These are phyloP conservation scores for Eristalis intricaria DNA, from an alignment of 2,888 invertebrate species.

Conservation along the genomic window DNA sequence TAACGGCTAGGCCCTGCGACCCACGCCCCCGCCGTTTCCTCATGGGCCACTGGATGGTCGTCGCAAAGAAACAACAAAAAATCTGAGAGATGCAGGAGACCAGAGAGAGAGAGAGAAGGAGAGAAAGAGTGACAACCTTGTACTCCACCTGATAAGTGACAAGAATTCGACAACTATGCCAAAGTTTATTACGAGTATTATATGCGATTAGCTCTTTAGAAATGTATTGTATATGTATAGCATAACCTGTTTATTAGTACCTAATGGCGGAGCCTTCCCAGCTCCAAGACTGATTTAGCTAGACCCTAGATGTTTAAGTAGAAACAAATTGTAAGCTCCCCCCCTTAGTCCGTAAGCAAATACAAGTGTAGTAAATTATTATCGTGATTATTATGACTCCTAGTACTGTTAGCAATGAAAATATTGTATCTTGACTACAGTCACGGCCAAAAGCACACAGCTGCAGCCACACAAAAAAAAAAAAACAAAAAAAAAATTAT, in stretches of 20 bases:
- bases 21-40: constrained; percentile 21
- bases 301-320: constrained; percentile 67
- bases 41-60: constrained; percentile 43
- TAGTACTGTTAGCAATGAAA: constrained; percentile 22
- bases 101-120: neutral
- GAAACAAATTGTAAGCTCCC: constrained; percentile 65
- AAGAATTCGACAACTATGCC: constrained; percentile 67
- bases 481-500: neutral
- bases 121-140: neutral
- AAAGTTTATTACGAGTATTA: constrained; percentile 72
- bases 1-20: constrained; percentile 15
- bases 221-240: constrained; percentile 28
- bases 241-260: constrained; percentile 68
- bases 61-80: neutral
- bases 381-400: constrained; percentile 35
- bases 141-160: constrained; percentile 51
- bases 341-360: constrained; percentile 55
- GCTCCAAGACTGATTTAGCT: constrained; percentile 71
- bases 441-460: neutral
- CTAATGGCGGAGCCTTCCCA: constrained; percentile 55
- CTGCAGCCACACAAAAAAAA: too few species aligned
- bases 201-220: constrained; percentile 67
- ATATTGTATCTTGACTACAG: neutral
- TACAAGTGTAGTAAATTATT: constrained; percentile 69
- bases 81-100: neutral